phyloP scores from a whole-genome alignment of 2,113 vertebrate species.

The Cyprinodon tularosa region DNA sequence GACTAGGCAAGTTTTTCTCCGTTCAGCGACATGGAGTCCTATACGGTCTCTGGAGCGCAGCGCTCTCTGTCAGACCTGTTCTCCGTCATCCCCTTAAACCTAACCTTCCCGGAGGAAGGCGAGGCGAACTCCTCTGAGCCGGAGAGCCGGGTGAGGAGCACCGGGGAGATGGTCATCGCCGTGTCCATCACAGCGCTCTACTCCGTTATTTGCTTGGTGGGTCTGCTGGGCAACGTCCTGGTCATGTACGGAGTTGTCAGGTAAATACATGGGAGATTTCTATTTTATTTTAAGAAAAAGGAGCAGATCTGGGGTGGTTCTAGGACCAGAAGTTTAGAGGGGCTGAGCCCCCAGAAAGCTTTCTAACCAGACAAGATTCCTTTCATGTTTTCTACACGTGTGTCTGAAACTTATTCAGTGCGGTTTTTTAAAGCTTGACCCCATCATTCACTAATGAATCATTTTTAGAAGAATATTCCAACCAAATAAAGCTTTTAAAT shows the following conservation, averaged over 20 bases:
- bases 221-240: slow-evolving; percentile 91
- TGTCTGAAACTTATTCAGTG: no score
- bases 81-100: slow-evolving; percentile 78
- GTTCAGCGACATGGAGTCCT: slow-evolving; percentile 75
- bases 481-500: no score
- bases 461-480: no score
- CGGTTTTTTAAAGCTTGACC: no score
- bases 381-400: no score
- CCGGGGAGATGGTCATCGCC: slow-evolving; percentile 85
- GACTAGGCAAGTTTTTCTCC: background rate
- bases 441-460: no score
- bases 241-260: slow-evolving; percentile 95
- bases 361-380: no score
- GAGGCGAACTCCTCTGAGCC: slow-evolving; percentile 76
- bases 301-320: no score
- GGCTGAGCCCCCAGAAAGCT: no score
- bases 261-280: slow-evolving; percentile 73
- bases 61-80: slow-evolving; percentile 75
- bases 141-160: slow-evolving; percentile 63
- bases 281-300: no score
- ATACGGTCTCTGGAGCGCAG: slow-evolving; percentile 67
- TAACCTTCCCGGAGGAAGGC: slow-evolving; percentile 70
- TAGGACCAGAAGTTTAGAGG: no score
- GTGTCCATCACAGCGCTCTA: slow-evolving; percentile 92
- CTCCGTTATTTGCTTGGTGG: slow-evolving; percentile 91